Percentiles rank a stretch among this genome's conserved stretches.
phyloP scores from a whole-genome alignment of 2,797 vertebrate species.

The Dicrostonyx torquatus region DNA sequence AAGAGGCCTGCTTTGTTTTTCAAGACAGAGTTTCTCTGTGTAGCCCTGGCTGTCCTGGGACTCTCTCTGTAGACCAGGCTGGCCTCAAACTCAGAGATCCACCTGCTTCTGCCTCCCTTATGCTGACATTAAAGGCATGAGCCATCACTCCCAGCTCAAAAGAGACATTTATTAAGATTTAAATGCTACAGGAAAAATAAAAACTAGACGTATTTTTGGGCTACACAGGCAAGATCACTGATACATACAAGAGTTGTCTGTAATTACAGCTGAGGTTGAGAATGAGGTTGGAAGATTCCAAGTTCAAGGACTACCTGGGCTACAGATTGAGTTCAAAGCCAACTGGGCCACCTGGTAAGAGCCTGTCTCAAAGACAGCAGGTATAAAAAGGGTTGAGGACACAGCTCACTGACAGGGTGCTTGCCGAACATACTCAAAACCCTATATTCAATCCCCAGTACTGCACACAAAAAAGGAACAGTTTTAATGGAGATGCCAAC shows the following conservation, averaged over 20 bases:
- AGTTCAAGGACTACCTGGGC: not conserved
- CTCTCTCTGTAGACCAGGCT: not conserved
- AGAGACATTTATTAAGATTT: conserved; percentile 27
- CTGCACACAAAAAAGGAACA: not conserved
- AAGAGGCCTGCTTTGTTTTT: not conserved
- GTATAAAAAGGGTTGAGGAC: not conserved
- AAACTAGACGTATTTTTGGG: conserved; percentile 2
- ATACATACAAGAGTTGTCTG: not conserved
- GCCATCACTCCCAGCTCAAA: not conserved
- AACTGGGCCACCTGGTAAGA: not conserved
- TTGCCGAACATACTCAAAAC: not conserved
- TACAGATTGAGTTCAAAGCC: not conserved
- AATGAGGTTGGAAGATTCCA: not conserved
- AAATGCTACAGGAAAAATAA: conserved; percentile 51
- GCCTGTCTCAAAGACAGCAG: not conserved
- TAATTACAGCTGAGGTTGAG: not conserved
- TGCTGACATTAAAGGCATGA: not conserved
- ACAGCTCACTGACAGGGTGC: not conserved
- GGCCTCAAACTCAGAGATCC: not conserved
- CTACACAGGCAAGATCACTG: not conserved
- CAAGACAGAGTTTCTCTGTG: not conserved
- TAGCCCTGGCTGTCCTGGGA: not conserved
- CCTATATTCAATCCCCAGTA: not conserved
- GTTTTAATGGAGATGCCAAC: not conserved
- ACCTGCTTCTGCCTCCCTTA: not conserved